Evolutionary conservation across 2,113 vertebrate genomes (phyloP), one percentile per base, ranked within the genome.

Genomic region (Ammospiza caudacuta): DNA sequence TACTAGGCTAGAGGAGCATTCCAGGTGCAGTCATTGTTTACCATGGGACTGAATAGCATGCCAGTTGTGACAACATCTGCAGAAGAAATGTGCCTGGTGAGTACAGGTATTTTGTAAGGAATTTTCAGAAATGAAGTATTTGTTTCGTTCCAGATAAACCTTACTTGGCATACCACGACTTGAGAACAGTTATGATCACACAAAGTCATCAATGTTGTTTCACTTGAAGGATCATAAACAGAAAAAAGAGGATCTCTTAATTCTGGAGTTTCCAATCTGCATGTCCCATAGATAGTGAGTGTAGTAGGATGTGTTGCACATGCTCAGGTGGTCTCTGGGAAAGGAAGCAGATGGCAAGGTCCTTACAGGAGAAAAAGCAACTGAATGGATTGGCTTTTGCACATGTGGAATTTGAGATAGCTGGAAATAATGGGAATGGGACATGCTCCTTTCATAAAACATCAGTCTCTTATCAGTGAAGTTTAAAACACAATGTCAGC

Each of bases 101-200:
- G 84, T 95, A 92, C 41, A 79, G 91, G 94, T 91, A 20, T 95
- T 89, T 94, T 84, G 54, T 93, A 90, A 96, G 91, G 83, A 39
- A 75, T 94, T 93, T 73, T 81, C 73, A 76, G 69, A 67, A 90
- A 31, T 12, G 2, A 84, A 84, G 29, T 59, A 12, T 61, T 90
- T 87, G 41, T 67, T 90, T 83, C 12, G 68, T 91, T 77, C 57
- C 54, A 84, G 69, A 29, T 64, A 14, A 75, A 49, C 62, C 66
- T 89, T 37, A 15, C 61, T 83, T 11, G 2, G 47, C 39, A 5
- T 58, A 47, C 15, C 1, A 7, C 1, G 0, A 11, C 63, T n/a
- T 27, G 39, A 57, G 49, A 92, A 20, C 9, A 12, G 37, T 55
- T 69, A 6, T 11, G 35, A n/a, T 91, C 43, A 16, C 54, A 25